These are phyloP conservation scores for Eupithecia pulchellata DNA, from an alignment of 2,888 invertebrate genomes.

Conservation along the genomic window DNA sequence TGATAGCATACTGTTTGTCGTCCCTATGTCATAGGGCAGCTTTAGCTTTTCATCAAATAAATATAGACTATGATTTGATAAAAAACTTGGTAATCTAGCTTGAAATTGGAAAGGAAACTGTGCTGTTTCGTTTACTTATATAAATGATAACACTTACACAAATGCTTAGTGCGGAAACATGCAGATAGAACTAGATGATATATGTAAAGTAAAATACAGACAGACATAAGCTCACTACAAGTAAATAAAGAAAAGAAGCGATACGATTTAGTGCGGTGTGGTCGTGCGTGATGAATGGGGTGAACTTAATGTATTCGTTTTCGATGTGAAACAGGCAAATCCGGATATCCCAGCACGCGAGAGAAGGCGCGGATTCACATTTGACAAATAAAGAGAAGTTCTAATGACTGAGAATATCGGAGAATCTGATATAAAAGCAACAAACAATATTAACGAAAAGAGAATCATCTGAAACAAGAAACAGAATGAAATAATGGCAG, in stretches of 20 bases:
- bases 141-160: slow-evolving; percentile 18
- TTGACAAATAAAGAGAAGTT: slow-evolving; percentile 2
- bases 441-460: background rate
- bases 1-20: slow-evolving; percentile 37
- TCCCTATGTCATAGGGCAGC: slow-evolving; percentile 25
- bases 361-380: background rate
- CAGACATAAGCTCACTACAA: slow-evolving; percentile 71
- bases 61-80: slow-evolving; percentile 10
- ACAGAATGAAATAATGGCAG: slow-evolving; percentile 3
- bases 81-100: slow-evolving; percentile 26
- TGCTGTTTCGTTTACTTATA: slow-evolving; percentile 13
- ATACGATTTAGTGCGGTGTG: slow-evolving; percentile 36
- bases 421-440: background rate
- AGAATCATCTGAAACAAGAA: slow-evolving; percentile 9
- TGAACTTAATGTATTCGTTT: slow-evolving; percentile 2
- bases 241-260: slow-evolving; percentile 42
- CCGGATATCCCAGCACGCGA: background rate
- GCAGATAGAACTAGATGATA: slow-evolving; percentile 44
- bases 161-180: slow-evolving; percentile 34
- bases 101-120: slow-evolving; percentile 31
- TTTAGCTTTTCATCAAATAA: slow-evolving; percentile 20
- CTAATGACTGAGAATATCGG: background rate
- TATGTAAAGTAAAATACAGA: slow-evolving; percentile 50
- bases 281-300: slow-evolving; percentile 27
- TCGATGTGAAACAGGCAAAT: slow-evolving; percentile 7